Evolutionary conservation across 2,797 vertebrate genomes (phyloP).

Genomic region (Pterois miles): DNA sequence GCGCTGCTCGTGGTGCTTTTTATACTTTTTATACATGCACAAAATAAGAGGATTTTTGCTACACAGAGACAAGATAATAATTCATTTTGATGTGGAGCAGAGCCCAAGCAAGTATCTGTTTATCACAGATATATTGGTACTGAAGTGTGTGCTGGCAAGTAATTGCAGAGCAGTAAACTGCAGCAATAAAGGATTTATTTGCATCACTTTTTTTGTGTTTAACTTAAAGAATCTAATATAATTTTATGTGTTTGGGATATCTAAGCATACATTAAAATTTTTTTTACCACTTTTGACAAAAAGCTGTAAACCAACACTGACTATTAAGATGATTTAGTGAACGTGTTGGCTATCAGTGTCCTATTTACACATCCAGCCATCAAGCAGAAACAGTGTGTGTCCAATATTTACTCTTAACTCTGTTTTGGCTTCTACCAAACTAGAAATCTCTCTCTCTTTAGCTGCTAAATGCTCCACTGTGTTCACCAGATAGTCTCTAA

Average conservation of each 20-base stretch:
- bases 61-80: conserved; percentile 2
- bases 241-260: not conserved
- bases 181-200: conserved; percentile 2
- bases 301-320: not conserved
- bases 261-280: not conserved
- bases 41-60: conserved; percentile 14
- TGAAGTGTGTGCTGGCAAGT: conserved; percentile 1
- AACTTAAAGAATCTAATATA: not conserved
- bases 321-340: not conserved
- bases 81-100: conserved; percentile 1
- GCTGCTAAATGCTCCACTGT: not conserved
- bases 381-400: not conserved
- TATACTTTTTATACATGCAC: conserved; percentile 3
- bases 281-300: not conserved
- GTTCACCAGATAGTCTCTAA: not conserved
- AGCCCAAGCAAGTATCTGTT: not conserved
- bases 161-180: conserved; percentile 9
- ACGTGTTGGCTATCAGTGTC: not conserved
- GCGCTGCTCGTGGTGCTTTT: conserved; percentile 16
- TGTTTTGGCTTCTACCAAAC: not conserved
- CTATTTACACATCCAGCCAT: not conserved
- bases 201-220: conserved; percentile 3
- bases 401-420: not conserved
- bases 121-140: conserved; percentile 6
- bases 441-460: not conserved